phyloP scores from a whole-genome alignment of 2,888 invertebrate species.

The Harpagoxenus sublaevis region DNA sequence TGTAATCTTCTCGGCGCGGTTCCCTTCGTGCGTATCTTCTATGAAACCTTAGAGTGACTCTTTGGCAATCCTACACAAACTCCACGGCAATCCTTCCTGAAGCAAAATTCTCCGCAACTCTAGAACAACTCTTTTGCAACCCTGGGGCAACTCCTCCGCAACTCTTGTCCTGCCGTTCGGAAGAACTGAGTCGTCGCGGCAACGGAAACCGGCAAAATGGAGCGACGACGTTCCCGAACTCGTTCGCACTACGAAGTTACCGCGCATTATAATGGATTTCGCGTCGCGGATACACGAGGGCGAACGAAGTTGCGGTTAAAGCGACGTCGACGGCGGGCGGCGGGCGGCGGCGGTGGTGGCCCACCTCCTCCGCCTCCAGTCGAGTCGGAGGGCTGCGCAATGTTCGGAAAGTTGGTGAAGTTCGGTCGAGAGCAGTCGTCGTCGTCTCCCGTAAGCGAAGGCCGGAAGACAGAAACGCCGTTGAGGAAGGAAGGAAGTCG shows the following conservation, averaged over 20 bases:
- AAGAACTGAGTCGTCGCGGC: slow-evolving; percentile 40
- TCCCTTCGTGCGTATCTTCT: background rate
- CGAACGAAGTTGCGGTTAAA: slow-evolving; percentile 72
- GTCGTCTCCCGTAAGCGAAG: slow-evolving; percentile 28
- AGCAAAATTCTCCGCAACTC: slow-evolving; percentile 31
- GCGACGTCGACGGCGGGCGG: slow-evolving; percentile 9
- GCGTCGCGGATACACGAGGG: slow-evolving; percentile 56
- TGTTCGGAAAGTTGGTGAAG: slow-evolving; percentile 64
- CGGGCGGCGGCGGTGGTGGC: background rate
- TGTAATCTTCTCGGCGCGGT: background rate
- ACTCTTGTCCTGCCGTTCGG: slow-evolving; percentile 43
- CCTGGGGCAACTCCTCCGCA: slow-evolving; percentile 19
- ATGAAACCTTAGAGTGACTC: background rate
- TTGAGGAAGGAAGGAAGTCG: slow-evolving; percentile 49
- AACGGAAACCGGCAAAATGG: slow-evolving; percentile 47
- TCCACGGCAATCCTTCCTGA: background rate
- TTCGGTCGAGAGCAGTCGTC: slow-evolving; percentile 58
- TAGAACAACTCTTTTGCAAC: slow-evolving; percentile 34
- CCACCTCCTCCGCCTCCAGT: slow-evolving; percentile 10
- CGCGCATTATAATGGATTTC: slow-evolving; percentile 70
- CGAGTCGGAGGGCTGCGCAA: slow-evolving; percentile 28
- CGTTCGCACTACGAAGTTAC: slow-evolving; percentile 64
- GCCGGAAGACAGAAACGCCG: slow-evolving; percentile 41
- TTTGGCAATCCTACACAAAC: slow-evolving; percentile 3
- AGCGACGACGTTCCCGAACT: slow-evolving; percentile 60